Base-by-base conservation (phyloP, 1,140 invertebrate genomes). In the Drosophila punjabiensis region DNA sequence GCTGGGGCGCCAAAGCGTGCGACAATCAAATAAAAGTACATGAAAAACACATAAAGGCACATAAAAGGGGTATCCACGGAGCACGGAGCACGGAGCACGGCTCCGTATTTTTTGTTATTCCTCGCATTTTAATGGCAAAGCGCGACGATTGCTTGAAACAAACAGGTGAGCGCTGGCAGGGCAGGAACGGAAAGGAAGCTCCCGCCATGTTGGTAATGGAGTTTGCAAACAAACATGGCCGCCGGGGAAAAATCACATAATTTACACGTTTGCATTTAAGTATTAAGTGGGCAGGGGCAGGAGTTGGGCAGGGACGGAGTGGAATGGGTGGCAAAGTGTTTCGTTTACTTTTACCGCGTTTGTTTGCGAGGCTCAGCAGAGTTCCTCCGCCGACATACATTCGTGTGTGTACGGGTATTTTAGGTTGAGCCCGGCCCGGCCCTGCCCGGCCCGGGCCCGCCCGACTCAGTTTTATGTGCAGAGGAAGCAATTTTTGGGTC, bases 11-110 rank as follows among this genome's bases (percentile, higher is more conserved):
- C 79, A 83, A 89, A 85, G 85, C 85, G 85, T 89, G 85, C 85
- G 85, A 89, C 85, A 89, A 89, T 90, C 86, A 90, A 89, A 89
- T 89, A 89, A 89, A 89, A 90, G 86, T 89, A 89, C 85, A 89
- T 90, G 86, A 85, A 90, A 90, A 89, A 85, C 81, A 89, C 81
- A 88, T 89, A 90, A 88, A 79, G 65, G 65, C 68, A 62, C 59
- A 73, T 73, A 79, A 79, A 61, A 90, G 85, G 85, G 86, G 85
- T 88, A 81, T 71, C 62, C 78, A 56, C 53, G 53, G 53, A 68
- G 48, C 53, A 52, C 28, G 53, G 53, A n/a, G 47, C 73, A 35
- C 52, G 32, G 52, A 66, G 43, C 52, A 47, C 28, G 52, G 45
- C 60, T 68, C 50, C 61, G 67, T 11, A 66, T 78, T 61, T 66